A percentile compares a stretch with the other conserved stretches of the same genome.
These are phyloP conservation scores for Tyria jacobaeae DNA, from an alignment of 2,888 invertebrate genomes.

Conservation along the genomic window DNA sequence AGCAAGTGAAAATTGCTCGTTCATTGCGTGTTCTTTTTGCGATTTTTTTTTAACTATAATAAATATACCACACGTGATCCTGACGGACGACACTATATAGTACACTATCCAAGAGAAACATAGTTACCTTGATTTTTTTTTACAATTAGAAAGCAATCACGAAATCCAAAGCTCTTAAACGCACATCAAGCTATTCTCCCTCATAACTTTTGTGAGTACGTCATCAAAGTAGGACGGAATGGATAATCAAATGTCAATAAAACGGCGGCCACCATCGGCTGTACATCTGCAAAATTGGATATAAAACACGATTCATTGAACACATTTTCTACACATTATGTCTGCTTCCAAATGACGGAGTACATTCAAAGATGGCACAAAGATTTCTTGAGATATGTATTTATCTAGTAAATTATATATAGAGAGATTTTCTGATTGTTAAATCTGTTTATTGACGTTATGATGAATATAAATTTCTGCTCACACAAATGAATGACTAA, in stretches of 20 bases:
- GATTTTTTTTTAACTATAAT: too few species aligned
- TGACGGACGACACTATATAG: background rate
- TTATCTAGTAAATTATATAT: background rate
- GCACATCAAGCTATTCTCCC: conserved; percentile 20
- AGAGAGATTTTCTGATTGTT: background rate
- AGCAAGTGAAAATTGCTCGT: too few species aligned
- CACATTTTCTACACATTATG: conserved; percentile 56
- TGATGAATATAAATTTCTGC: background rate
- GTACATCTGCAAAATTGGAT: conserved; percentile 55
- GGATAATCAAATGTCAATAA: conserved; percentile 70
- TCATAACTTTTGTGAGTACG: conserved; percentile 56
- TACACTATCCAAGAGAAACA: too few species aligned
- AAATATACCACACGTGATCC: too few species aligned
- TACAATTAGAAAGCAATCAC: background rate
- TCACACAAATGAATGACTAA: background rate
- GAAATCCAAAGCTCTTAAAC: conserved; percentile 6
- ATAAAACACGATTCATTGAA: conserved; percentile 63
- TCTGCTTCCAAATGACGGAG: conserved; percentile 30
- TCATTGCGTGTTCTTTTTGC: too few species aligned
- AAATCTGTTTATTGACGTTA: background rate
- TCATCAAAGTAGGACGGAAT: conserved; percentile 46
- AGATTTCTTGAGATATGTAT: conserved; percentile 2
- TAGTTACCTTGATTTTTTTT: background rate
- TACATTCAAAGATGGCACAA: conserved; percentile 18
- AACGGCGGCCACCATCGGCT: conserved; percentile 54